Conservation (phyloP, 2,888 invertebrate species). For the Minunthozetes semirufus region DNA sequence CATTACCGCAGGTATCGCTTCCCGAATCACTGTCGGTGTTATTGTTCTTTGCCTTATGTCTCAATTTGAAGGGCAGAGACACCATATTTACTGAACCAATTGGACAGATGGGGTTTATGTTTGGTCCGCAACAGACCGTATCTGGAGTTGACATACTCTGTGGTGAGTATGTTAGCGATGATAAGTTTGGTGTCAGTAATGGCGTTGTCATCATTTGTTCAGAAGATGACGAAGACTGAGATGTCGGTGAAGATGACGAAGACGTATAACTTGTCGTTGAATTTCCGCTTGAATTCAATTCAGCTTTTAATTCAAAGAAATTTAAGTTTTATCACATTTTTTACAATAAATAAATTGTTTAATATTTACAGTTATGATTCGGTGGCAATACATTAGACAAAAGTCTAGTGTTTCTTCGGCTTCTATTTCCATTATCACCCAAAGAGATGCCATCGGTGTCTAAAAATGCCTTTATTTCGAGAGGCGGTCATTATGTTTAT, state of each 20-base stretch:
- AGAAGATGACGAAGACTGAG: slow-evolving; percentile 35
- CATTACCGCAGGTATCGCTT: slow-evolving; percentile 50
- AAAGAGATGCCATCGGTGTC: slow-evolving; percentile 37
- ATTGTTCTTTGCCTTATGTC: slow-evolving; percentile 66
- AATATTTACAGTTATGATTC: slow-evolving; percentile 12
- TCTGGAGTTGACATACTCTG: slow-evolving; percentile 43
- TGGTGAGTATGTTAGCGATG: slow-evolving; percentile 39
- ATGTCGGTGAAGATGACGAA: slow-evolving; percentile 38
- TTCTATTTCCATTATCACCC: slow-evolving; percentile 32
- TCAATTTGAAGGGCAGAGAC: slow-evolving; percentile 76
- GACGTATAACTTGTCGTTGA: slow-evolving; percentile 26
- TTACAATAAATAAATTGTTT: no score
- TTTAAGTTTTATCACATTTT: no score
- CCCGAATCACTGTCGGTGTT: slow-evolving; percentile 55
- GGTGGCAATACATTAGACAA: slow-evolving; percentile 37
- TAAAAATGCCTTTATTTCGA: slow-evolving; percentile 2
- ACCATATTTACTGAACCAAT: slow-evolving; percentile 45
- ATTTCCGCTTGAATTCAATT: slow-evolving; percentile 24
- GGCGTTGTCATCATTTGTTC: slow-evolving; percentile 24
- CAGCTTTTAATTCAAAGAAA: background rate
- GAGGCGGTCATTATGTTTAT: background rate
- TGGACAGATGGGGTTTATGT: slow-evolving; percentile 46
- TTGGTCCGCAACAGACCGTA: slow-evolving; percentile 42
- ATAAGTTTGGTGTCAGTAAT: slow-evolving; percentile 34
- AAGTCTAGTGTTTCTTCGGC: slow-evolving; percentile 40